Conservation (phyloP, 2,888 invertebrate genomes). For the Diaperis boleti region DNA sequence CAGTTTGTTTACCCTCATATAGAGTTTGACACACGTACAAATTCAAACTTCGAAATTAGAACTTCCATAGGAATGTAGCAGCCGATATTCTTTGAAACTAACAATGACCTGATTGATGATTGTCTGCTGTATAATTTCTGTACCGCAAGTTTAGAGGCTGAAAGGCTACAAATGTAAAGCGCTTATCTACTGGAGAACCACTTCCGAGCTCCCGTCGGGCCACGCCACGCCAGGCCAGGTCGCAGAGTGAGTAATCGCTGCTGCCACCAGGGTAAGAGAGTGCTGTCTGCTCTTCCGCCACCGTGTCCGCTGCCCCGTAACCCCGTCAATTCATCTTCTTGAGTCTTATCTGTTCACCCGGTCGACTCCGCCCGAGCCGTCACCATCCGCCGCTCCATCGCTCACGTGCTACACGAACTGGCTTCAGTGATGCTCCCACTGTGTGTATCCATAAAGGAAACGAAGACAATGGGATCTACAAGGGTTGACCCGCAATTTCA, state of each 20-base stretch:
- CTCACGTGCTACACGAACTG: conserved; percentile 43
- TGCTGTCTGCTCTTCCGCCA: conserved; percentile 65
- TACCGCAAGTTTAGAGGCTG: conserved; percentile 48
- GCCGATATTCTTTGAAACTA: background rate
- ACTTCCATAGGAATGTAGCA: no score
- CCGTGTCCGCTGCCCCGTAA: conserved; percentile 64
- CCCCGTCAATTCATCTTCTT: conserved; percentile 65
- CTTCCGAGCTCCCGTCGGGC: conserved; percentile 61
- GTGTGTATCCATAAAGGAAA: conserved; percentile 19
- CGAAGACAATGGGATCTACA: conserved; percentile 29
- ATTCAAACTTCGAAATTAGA: no score
- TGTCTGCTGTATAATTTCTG: conserved; percentile 49
- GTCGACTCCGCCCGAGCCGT: conserved; percentile 48
- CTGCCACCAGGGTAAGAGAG: conserved; percentile 65
- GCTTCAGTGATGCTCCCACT: conserved; percentile 18
- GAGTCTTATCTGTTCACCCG: conserved; percentile 55
- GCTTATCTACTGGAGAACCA: conserved; percentile 64
- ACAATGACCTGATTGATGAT: conserved; percentile 1
- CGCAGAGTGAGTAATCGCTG: conserved; percentile 63
- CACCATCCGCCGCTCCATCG: conserved; percentile 46
- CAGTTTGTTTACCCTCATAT: no score
- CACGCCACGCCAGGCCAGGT: conserved; percentile 58
- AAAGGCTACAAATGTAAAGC: conserved; percentile 65
- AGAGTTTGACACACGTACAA: no score
- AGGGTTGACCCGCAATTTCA: conserved; percentile 25